Percentiles rank a stretch among this genome's conserved stretches.
These are phyloP conservation scores for Cecidostiba fungosa DNA, from an alignment of 2,888 invertebrate species.

Conservation along the genomic window DNA sequence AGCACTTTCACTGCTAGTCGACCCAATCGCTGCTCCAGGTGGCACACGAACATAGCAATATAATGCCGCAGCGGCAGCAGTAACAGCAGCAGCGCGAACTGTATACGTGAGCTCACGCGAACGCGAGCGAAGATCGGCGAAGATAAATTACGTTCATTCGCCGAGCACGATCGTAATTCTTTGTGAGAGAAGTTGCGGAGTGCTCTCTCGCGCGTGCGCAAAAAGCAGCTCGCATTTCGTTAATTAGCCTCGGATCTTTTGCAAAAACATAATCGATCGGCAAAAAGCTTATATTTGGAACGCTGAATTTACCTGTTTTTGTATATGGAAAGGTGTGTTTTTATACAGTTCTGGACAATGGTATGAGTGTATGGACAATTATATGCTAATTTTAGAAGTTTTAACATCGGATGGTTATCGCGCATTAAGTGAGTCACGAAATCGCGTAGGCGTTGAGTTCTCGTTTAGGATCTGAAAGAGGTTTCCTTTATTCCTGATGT, in stretches of 20 bases:
- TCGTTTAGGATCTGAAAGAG: slow-evolving; percentile 26
- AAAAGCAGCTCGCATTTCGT: slow-evolving; percentile 27
- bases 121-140: slow-evolving; percentile 37
- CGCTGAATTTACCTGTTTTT: background rate
- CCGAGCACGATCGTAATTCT: slow-evolving; percentile 33
- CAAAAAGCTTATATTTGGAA: background rate
- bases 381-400: background rate
- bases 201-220: background rate
- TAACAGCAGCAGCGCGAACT: background rate
- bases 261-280: background rate
- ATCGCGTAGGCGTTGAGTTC: slow-evolving; percentile 41
- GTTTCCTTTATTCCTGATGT: slow-evolving; percentile 1
- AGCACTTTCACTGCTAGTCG: slow-evolving; percentile 51
- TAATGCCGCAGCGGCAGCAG: background rate
- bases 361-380: background rate
- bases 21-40: slow-evolving; percentile 9
- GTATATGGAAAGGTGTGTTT: too few relatives aligned
- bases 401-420: background rate
- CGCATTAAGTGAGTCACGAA: slow-evolving; percentile 40
- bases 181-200: background rate
- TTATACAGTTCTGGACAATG: background rate
- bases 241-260: slow-evolving; percentile 24
- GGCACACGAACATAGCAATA: background rate
- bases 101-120: background rate
- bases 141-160: slow-evolving; percentile 47